Evolutionary conservation across 2,888 invertebrate genomes (phyloP).

Genomic region (Siphlonurus alternatus): DNA sequence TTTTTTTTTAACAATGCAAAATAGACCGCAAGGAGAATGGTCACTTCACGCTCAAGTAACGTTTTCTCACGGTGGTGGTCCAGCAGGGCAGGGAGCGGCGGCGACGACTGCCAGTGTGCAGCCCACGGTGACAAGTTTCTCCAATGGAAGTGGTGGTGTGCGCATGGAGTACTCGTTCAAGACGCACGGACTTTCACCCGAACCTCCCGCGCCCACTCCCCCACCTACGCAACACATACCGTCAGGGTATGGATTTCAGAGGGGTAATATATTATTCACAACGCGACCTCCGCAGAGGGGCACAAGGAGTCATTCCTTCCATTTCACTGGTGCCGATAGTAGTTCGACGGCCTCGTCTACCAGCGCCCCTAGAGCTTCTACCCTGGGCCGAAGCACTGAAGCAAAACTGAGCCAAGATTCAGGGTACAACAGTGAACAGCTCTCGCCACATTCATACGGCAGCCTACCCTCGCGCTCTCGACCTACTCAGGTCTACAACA

Average conservation of each 20-base stretch:
- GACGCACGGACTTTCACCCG: not conserved
- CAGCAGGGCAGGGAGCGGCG: constrained; percentile 20
- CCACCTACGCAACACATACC: too few relatives aligned
- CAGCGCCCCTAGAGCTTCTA: constrained; percentile 13
- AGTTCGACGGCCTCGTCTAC: not conserved
- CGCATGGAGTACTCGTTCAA: constrained; percentile 32
- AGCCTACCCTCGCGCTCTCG: constrained; percentile 19
- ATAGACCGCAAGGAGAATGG: constrained; percentile 38
- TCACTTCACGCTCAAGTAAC: constrained; percentile 50
- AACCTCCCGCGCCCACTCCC: constrained; percentile 7
- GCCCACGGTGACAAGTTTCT: constrained; percentile 21
- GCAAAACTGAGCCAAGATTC: constrained; percentile 22
- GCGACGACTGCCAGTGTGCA: constrained; percentile 27
- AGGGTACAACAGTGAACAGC: constrained; percentile 37
- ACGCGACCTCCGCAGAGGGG: constrained; percentile 27
- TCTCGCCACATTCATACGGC: constrained; percentile 26
- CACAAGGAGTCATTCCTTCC: not conserved
- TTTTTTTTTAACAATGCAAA: too few relatives aligned
- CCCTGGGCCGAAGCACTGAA: constrained; percentile 12
- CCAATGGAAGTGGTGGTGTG: constrained; percentile 32
- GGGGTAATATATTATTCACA: constrained; percentile 35
- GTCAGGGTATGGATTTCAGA: constrained; percentile 28
- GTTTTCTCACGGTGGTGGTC: constrained; percentile 34
- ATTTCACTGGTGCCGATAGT: not conserved
- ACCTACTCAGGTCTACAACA: constrained; percentile 26